These are phyloP conservation scores for Crotophaga sulcirostris DNA, from an alignment of 2,113 vertebrate species.

Conservation along the genomic window DNA sequence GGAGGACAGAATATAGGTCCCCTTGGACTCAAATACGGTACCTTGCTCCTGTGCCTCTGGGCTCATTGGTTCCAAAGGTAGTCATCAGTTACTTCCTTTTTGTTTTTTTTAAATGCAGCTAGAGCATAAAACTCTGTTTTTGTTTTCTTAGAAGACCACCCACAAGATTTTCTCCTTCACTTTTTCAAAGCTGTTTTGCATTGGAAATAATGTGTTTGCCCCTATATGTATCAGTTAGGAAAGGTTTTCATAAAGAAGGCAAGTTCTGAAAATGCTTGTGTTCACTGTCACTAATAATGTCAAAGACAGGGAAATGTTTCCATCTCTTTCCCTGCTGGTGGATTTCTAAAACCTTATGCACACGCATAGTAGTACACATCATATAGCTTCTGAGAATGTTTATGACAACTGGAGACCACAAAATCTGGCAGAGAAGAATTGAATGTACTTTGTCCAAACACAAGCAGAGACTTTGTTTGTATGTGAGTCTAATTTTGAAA, in stretches of 20 bases:
- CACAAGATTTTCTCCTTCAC: neutral
- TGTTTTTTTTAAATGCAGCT: neutral
- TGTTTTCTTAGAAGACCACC: slow-evolving; percentile 7
- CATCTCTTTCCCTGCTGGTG: neutral
- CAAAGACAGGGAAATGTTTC: neutral
- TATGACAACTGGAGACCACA: neutral
- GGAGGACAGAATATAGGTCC: neutral
- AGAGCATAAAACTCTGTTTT: neutral
- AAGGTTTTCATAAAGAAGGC: neutral
- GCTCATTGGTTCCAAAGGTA: neutral
- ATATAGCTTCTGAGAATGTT: neutral
- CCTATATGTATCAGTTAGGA: neutral
- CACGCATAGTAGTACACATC: neutral
- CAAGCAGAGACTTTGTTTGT: neutral
- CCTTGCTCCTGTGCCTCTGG: neutral
- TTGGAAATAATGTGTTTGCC: neutral
- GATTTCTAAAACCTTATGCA: neutral
- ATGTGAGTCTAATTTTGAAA: neutral
- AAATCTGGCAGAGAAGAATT: neutral
- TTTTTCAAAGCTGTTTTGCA: slow-evolving; percentile 41
- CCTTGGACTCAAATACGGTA: neutral
- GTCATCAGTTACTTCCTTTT: fast-evolving
- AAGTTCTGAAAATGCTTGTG: neutral
- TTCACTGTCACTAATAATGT: neutral
- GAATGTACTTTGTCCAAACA: neutral